A percentile compares a stretch with the other conserved stretches of the same genome.
Evolutionary conservation across 1,140 invertebrate genomes (phyloP).

Genomic region (Leptoteleia sp.): DNA sequence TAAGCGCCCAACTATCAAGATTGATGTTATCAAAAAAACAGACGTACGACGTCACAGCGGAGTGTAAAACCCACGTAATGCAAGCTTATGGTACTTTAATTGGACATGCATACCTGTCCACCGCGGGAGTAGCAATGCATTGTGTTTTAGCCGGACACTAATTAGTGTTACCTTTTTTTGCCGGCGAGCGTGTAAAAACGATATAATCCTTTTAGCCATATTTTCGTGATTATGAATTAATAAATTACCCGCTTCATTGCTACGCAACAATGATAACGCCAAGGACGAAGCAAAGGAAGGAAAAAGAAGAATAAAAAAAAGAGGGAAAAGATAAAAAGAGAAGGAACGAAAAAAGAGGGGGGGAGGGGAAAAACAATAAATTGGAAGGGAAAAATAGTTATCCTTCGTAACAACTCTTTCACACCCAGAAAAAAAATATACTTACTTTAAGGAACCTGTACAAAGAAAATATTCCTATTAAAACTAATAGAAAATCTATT

Average conservation of each 20-base stretch:
- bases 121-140: constrained; percentile 43
- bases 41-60: constrained; percentile 57
- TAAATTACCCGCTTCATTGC: constrained; percentile 47
- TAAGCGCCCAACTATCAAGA: constrained; percentile 56
- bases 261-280: no score
- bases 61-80: constrained; percentile 67
- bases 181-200: constrained; percentile 69
- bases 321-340: no score
- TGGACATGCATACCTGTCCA: constrained; percentile 71
- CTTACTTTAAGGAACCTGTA: no score
- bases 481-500: no score
- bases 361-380: no score
- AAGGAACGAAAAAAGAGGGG: no score
- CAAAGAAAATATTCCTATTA: no score
- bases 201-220: constrained; percentile 65
- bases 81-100: constrained; percentile 73
- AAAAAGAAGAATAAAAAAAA: no score
- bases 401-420: no score
- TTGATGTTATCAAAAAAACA: constrained; percentile 59
- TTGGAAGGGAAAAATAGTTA: no score
- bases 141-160: constrained; percentile 68
- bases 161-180: constrained; percentile 69
- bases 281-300: no score
- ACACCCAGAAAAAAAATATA: no score
- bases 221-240: constrained; percentile 60